Base-by-base conservation (phyloP, 2,797 vertebrate genomes). In the Anguilla anguilla region DNA sequence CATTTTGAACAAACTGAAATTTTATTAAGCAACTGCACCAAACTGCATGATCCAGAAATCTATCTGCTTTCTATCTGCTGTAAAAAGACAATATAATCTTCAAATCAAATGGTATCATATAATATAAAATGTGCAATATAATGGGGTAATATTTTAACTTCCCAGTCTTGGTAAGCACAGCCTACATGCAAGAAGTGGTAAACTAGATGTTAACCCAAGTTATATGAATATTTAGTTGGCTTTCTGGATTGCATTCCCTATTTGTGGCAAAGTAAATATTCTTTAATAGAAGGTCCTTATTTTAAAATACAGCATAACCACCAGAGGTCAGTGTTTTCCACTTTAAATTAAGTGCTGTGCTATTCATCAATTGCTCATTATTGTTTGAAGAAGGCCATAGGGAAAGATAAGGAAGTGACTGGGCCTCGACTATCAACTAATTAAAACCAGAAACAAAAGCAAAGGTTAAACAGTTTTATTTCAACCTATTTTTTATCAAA, bases 251-350 rank as follows among this genome's bases (percentile, higher is more conserved):
- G 31, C 31, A 31, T 31, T 31, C 11, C 3, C 28, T 2, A 74
- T 74, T 74, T 31, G 13, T 74, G 31, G 11, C 28, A 74, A 74
- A 74, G 69, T 74, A 74, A 2, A 39, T 59, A 28, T 15, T 74
- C 69, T 35, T 35, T 17, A 22, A 46, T 79, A 25, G 1, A 79
- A 79, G 3, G 35, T 79, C 17, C 10, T 25, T 19, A 81, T 82
- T 82, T 51, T 51, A 49, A 2, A 10, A 3, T 25, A 25, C 64
- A 67, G 6, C 5, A 28, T 67, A 25, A 51, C 79, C 79, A 82
- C 43, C 43, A 82, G 79, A 51, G 79, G 79, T 49, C 79, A 82
- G 79, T 82, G 79, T 51, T 82, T 13, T 49, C 79, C 79, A 81
- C 39, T 31, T 79, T 17, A 72, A 28, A 72, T 72, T 1, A 79